Percentiles rank a stretch among this genome's conserved stretches.
Evolutionary conservation across 37 sponge, comb jelly and placozoan genomes (phyloP).

Genomic region (Chondrilla cf. caribensis): DNA sequence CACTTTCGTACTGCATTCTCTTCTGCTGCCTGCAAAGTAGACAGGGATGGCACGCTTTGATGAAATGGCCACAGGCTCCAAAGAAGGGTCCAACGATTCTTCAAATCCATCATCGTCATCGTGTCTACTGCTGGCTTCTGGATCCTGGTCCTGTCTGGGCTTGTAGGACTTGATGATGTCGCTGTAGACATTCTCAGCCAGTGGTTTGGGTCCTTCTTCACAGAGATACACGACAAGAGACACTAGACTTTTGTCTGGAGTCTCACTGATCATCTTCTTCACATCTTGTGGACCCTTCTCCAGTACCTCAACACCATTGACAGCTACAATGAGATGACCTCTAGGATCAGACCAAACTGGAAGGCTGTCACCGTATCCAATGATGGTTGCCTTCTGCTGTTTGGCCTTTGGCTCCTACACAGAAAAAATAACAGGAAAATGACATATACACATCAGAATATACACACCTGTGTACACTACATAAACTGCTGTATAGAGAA

Average conservation of each 20-base stretch:
- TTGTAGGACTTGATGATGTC: neutral
- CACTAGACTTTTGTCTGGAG: neutral
- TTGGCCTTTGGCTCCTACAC: neutral
- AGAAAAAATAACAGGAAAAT: neutral
- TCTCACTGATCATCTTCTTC: neutral
- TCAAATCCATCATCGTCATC: neutral
- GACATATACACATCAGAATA: too few relatives aligned
- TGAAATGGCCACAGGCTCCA: too few relatives aligned
- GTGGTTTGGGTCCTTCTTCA: neutral
- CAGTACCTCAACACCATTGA: constrained; percentile 6
- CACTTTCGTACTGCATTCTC: neutral
- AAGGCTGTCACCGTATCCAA: neutral
- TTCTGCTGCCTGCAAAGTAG: constrained; percentile 4
- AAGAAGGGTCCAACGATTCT: neutral
- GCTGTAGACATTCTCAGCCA: constrained; percentile 5
- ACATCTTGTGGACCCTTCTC: neutral
- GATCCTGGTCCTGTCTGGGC: neutral
- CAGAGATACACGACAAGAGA: neutral
- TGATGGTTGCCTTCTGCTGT: neutral
- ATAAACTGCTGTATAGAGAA: too few relatives aligned
- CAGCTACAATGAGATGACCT: neutral
- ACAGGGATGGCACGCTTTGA: neutral
- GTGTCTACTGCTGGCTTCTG: too few relatives aligned
- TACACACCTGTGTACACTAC: neutral
- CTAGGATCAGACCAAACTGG: neutral